Evolutionary conservation across 2,888 invertebrate genomes (phyloP), one percentile per base, ranked within the genome.

Genomic region (Sclerodermus sp.): DNA sequence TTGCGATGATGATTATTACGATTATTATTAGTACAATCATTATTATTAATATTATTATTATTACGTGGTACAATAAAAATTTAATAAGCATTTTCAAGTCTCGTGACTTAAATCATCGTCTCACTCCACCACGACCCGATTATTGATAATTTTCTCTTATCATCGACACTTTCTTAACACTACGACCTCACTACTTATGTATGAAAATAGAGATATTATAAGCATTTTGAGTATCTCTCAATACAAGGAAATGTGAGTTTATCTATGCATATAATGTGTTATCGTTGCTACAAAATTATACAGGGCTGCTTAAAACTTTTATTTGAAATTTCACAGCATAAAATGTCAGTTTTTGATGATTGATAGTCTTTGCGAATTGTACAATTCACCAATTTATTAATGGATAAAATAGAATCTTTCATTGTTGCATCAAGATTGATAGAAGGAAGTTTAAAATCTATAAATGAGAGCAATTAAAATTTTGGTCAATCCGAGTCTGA

Each of bases 61-160:
- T 76, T 75, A 76, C 74, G 70, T 76, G 74, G 75, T 75, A 76
- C 71, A 76, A 76, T 76, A 76, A 76, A 76, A 73, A 76, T 75
- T 74, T 73, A 74, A 71, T 76, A 74, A 75, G 70, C 73, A 71
- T 59, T 57, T 23, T 60, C 59, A 57, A 46, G 64, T 67, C 61
- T 66, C 66, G 57, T 66, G 64, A 70, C 58, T 62, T 51, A 45
- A 47, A 34, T 39, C 45, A 47, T 56, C 51, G 18, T 44, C 48
- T 41, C 29, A 23, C 29, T 39, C 9, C 17, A 15, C 45, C 6
- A 34, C 23, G 34, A 10, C 15, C 37, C 37, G 16, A 30, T 38
- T 30, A 15, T 18, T 9, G 4, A 8, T 15, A 14, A 42, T 13
- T 18, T 30, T 42, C 30, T 10, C 34, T 37, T 36, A 49, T 31